Evolutionary conservation across 2,888 invertebrate genomes (phyloP).

Genomic region (Linnaemya vulpina): DNA sequence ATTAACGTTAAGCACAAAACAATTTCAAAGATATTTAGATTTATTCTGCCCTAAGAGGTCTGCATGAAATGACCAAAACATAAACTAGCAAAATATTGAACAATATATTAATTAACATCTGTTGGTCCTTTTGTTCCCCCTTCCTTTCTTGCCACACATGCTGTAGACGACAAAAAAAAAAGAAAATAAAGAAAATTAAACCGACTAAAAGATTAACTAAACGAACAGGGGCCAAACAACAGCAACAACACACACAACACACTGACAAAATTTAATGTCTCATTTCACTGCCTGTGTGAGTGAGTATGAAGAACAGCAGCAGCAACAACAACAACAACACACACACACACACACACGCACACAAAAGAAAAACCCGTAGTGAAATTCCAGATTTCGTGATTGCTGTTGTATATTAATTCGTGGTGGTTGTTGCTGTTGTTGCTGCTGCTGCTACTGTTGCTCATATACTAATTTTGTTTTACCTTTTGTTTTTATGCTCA

Average conservation of each 20-base stretch:
- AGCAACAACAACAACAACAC: slow-evolving; percentile 12
- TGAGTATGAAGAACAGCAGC: slow-evolving; percentile 12
- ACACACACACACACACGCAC: too few species aligned
- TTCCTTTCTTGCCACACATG: background rate
- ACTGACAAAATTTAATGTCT: slow-evolving; percentile 19
- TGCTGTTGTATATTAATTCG: slow-evolving; percentile 34
- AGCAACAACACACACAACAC: background rate
- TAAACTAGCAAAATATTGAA: slow-evolving; percentile 4
- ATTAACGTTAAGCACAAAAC: background rate
- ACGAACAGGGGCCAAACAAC: slow-evolving; percentile 34
- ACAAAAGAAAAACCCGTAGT: slow-evolving; percentile 40
- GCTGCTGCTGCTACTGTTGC: too few species aligned
- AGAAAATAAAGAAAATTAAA: slow-evolving; percentile 37
- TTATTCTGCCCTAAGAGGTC: background rate
- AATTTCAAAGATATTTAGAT: background rate
- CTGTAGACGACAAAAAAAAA: slow-evolving; percentile 36
- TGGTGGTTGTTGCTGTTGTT: background rate
- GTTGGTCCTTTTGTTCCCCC: slow-evolving; percentile 27
- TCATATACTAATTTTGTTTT: background rate
- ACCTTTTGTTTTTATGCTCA: slow-evolving; percentile 13
- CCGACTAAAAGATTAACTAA: slow-evolving; percentile 65
- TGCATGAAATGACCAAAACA: background rate
- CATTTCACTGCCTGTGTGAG: slow-evolving; percentile 31
- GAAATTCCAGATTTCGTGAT: slow-evolving; percentile 61
- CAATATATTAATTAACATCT: slow-evolving; percentile 63